These are phyloP conservation scores for Odontamblyopus lacepedii DNA, from an alignment of 2,797 vertebrate genomes.

Conservation along the genomic window DNA sequence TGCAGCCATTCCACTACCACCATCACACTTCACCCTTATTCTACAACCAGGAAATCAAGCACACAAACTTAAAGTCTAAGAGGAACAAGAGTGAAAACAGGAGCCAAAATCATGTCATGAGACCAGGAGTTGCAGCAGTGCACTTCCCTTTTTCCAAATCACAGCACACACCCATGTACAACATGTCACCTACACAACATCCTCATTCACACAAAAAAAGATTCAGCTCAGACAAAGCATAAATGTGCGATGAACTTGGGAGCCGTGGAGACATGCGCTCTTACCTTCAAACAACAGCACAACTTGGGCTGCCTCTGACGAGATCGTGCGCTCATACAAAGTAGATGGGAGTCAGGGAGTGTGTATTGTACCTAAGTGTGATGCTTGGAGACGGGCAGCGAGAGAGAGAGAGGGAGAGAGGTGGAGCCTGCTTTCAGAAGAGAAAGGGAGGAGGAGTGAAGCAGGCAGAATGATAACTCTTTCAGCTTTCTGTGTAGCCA, in stretches of 20 bases:
- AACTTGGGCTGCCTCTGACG: conserved; percentile 67
- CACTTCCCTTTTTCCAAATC: conserved; percentile 41
- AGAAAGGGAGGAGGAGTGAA: conserved; percentile 50
- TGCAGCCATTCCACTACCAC: conserved; percentile 24
- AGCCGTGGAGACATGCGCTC: conserved; percentile 42
- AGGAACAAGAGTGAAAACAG: conserved; percentile 39
- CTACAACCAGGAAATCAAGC: conserved; percentile 16
- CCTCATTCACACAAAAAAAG: conserved; percentile 14
- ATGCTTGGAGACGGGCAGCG: conserved; percentile 26
- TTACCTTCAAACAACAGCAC: conserved; percentile 74
- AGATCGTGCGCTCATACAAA: conserved; percentile 67
- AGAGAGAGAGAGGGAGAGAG: conserved; percentile 51
- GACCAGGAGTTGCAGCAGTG: conserved; percentile 53
- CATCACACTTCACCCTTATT: conserved; percentile 50
- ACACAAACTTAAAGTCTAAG: conserved; percentile 27
- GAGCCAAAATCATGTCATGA: conserved; percentile 34
- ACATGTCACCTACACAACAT: conserved; percentile 46
- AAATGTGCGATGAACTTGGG: conserved; percentile 45
- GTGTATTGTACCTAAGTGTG: conserved; percentile 27
- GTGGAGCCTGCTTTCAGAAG: conserved; percentile 64
- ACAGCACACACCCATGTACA: conserved; percentile 44
- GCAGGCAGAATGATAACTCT: conserved; percentile 63
- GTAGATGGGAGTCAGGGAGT: conserved; percentile 46
- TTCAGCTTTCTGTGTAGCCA: conserved; percentile 61
- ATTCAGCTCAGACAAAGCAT: not conserved